Percentiles rank a stretch among this genome's conserved stretches.
phyloP scores from a whole-genome alignment of 53 echinoderm and acorn worm genomes.

The Patiria pectinifera region DNA sequence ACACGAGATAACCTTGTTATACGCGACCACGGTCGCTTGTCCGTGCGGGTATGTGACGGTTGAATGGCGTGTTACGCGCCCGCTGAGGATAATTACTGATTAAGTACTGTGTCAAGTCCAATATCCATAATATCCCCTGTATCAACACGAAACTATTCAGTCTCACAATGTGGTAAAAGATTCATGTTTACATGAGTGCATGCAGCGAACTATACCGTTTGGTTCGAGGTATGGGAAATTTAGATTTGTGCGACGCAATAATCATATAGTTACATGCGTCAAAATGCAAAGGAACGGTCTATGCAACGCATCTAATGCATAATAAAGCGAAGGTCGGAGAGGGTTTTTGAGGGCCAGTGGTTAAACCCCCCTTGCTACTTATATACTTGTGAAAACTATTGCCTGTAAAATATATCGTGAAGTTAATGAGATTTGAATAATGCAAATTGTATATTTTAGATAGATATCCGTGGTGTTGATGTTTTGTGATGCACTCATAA shows the following conservation, averaged over 20 bases:
- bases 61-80: not conserved
- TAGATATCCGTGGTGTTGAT: conserved; percentile 24
- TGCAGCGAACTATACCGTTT: not conserved
- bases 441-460: conserved; percentile 47
- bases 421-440: not conserved
- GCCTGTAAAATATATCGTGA: not conserved
- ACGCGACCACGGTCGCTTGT: not conserved
- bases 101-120: conserved; percentile 8
- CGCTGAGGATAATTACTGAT: not conserved
- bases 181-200: not conserved
- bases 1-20: not conserved
- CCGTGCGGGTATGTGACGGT: not conserved
- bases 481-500: conserved; percentile 16
- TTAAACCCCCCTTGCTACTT: not conserved
- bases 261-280: not conserved
- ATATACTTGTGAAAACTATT: not conserved
- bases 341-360: not conserved
- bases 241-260: not conserved
- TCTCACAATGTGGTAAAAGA: not conserved
- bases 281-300: not conserved
- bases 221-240: not conserved
- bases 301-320: not conserved
- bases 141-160: not conserved
- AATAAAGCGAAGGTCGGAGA: not conserved
- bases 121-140: not conserved